Evolutionary conservation across 2,797 vertebrate species (phyloP), one percentile per base, ranked within the genome.

Genomic region (Rhabdophis nuchalis): DNA sequence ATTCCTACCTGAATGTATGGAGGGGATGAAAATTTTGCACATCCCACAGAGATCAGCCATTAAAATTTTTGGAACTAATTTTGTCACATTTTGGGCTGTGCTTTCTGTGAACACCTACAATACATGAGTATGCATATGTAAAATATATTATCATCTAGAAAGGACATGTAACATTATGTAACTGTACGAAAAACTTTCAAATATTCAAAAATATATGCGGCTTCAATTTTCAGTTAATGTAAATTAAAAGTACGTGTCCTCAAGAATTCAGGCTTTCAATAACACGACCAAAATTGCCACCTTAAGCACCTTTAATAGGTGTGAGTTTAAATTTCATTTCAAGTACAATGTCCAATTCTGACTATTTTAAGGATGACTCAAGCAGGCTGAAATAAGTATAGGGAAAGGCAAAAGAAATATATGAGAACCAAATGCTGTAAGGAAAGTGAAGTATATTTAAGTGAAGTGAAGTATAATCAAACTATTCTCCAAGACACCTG

Each of bases 171-270:
- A 41, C 2, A 27, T 89, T 50, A 57, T 32, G 29, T 27, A 86
- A 41, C 90, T 94, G 93, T 89, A 91, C 1, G 53, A 8, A 93
- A 54, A 13, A 8, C n/a, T 92, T 90, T 64, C 87, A 25, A 91
- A 52, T 7, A 10, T 86, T 58, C 9, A 61, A 16, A 13, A 61
- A 61, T 52, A 57, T 46, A 14, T 46, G 61, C 32, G 12, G 5
- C 10, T n/a, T 58, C 18, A 58, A 53, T 86, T 50, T 91, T 86
- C 20, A 32, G 11, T 20, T 25, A 14, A 10, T 53, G 46, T 91
- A 95, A 95, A 93, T 41, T 72, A 88, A 16, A 56, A 93, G 23
- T 90, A 93, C 4, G 92, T 92, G 85, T 93, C 46, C 89, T 91
- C 32, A 92, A 96, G 93, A 72, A 89, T 41, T 60, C 85, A 25